phyloP scores from a whole-genome alignment of 1,140 invertebrate species.

The Drosophila pruinosa region DNA sequence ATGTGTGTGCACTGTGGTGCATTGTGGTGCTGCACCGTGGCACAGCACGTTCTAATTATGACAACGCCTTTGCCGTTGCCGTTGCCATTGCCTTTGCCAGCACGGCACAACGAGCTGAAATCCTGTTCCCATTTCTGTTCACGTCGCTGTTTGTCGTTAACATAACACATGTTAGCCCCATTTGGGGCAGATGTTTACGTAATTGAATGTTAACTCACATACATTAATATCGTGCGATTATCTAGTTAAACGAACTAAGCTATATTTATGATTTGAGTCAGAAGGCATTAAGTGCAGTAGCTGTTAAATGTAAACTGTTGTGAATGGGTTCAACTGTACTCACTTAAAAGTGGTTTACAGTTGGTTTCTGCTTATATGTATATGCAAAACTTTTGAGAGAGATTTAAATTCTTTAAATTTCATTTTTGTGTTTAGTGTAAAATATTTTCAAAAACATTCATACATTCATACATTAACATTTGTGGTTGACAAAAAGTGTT shows the following conservation, averaged over 20 bases:
- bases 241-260: not conserved
- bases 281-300: not conserved
- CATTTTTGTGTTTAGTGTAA: too few species aligned
- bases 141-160: not conserved
- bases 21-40: conserved; percentile 26
- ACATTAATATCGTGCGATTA: conserved; percentile 5
- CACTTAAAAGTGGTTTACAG: not conserved
- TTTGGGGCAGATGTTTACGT: not conserved
- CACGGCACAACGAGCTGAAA: too few species aligned
- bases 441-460: too few species aligned
- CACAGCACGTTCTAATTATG: conserved; percentile 57
- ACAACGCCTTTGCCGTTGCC: not conserved
- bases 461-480: too few species aligned
- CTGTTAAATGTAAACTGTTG: not conserved
- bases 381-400: too few species aligned
- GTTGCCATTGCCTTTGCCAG: not conserved
- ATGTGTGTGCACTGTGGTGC: conserved; percentile 42
- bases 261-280: not conserved
- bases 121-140: too few species aligned
- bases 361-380: not conserved
- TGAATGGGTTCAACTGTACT: too few species aligned
- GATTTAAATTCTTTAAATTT: too few species aligned
- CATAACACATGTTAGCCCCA: conserved; percentile 13
- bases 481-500: too few species aligned
- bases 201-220: conserved; percentile 8